Base-by-base conservation (phyloP, 2,113 vertebrate genomes). In the Otis tarda region DNA sequence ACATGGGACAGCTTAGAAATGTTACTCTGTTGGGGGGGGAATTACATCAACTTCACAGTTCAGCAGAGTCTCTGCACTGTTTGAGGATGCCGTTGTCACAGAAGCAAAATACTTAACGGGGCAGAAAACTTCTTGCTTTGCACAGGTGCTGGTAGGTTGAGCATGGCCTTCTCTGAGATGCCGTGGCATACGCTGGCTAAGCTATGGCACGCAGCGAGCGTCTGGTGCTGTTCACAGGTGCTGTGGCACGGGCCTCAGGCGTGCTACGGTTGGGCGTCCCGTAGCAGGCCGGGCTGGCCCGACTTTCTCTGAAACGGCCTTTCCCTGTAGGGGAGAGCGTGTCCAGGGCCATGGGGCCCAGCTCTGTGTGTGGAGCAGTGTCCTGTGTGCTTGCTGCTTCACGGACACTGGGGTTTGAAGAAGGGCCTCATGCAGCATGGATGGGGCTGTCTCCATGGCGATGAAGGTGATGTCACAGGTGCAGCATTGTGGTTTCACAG, bases 241-340 rank as follows among this genome's bases (percentile, higher is more conserved):
- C 4, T 10, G 1, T 2, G 5, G 30, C 6, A 3, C 37, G 7
- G 65, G 16, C 37, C 19, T 9, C 2, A 0, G 2, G 7, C 9
- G 1, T 30, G 16, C 47, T 5, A 1, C 24, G 1, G 23, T 3
- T 47, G 24, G 30, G 33, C 22, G 7, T 8, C 24, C 30, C 0
- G 0, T 0, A 12, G 65, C 43, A 20, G 57, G 18, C 6, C 6
- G 25, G 23, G 2, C 28, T 23, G 35, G 43, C 39, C 30, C 0
- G 5, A 2, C 14, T 8, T 30, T 15, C 16, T 14, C 43, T 1
- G 4, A 27, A 50, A 8, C 0, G 6, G 68, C 47, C 47, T 33
- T 45, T 73, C 49, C 24, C 19, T 8, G 10, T 4, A 28, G 18
- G 14, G n/a, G 24, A 47, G 49, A 35, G 19, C 16, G 1, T 1